Base-by-base conservation (phyloP, 2,888 invertebrate species). In the Aricia artaxerxes region DNA sequence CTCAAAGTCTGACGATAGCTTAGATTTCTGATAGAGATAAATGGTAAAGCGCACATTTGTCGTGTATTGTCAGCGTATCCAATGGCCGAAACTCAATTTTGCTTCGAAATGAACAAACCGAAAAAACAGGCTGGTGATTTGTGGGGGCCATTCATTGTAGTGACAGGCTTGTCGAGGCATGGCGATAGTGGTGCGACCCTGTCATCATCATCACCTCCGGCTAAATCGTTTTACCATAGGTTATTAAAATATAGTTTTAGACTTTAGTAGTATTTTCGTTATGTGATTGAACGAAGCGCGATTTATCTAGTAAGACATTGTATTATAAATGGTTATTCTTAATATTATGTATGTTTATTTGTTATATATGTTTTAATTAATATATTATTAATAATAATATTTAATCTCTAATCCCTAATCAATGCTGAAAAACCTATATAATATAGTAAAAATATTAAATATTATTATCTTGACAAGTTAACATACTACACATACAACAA, bases 91-190 rank as follows among this genome's bases (percentile, higher is more conserved):
- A 90, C 91, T 91, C 92, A 92, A 93, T 93, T 92, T 89, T 89
- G 88, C 85, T 86, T 87, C 88, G 89, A 90, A 93, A 92, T 91
- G 90, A 90, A 92, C 88, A 89, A 87, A 88, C 89, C 87, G 87
- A 93, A 92, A 93, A 93, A 92, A 92, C 88, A 85, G 83, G 85
- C 83, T 85, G 87, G 92, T 94, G 94, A 94, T 94, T 94, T 94
- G 94, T 93, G 92, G 91, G 84, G 84, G 87, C 88, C 92, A 93
- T 94, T 89, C 91, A 89, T 93, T 92, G 92, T 91, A 92, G 90
- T 91, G 94, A 92, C 94, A 92, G 89, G 89, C 90, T 89, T 89
- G 91, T 89, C 88, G 86, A 86, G 53, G 84, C 35, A 35, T 35
- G 35, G 35, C 69, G 13, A 69, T 69, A 69, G 69, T 64, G 64